phyloP scores from a whole-genome alignment of 1,140 invertebrate genomes.

The Drosophila arawakana region DNA sequence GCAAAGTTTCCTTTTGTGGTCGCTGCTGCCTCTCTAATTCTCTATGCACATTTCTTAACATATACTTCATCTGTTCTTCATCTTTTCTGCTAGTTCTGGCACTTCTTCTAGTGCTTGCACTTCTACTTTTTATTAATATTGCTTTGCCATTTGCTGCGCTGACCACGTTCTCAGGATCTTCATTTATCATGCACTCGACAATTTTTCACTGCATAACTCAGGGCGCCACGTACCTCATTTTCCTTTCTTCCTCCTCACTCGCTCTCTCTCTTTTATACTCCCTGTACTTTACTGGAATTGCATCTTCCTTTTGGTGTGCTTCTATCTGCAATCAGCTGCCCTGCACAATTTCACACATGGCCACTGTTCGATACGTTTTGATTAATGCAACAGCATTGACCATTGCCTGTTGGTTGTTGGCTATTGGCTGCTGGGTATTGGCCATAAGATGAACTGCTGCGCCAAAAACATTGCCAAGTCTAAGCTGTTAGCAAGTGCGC shows the following conservation, averaged over 20 bases:
- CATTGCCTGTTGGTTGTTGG: background rate
- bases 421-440: slow-evolving; percentile 5
- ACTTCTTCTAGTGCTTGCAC: background rate
- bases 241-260: background rate
- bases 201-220: slow-evolving; percentile 79
- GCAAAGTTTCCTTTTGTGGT: slow-evolving; percentile 19
- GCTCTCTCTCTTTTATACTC: background rate
- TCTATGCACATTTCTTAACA: slow-evolving; percentile 5
- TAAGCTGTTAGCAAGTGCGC: slow-evolving; percentile 9
- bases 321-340: slow-evolving; percentile 72
- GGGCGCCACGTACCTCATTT: slow-evolving; percentile 52
- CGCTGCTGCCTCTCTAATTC: background rate
- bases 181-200: slow-evolving; percentile 69
- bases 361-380: slow-evolving; percentile 71
- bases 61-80: background rate
- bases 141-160: slow-evolving; percentile 43
- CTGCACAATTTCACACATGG: slow-evolving; percentile 76
- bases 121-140: slow-evolving; percentile 26
- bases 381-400: slow-evolving; percentile 64
- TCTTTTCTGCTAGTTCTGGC: slow-evolving; percentile 1
- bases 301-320: slow-evolving; percentile 13
- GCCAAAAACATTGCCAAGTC: slow-evolving; percentile 2
- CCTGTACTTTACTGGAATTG: background rate
- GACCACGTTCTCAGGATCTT: slow-evolving; percentile 43
- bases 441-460: slow-evolving; percentile 27